Conservation (phyloP, 2,888 invertebrate genomes). For the Ectemnius cavifrons region DNA sequence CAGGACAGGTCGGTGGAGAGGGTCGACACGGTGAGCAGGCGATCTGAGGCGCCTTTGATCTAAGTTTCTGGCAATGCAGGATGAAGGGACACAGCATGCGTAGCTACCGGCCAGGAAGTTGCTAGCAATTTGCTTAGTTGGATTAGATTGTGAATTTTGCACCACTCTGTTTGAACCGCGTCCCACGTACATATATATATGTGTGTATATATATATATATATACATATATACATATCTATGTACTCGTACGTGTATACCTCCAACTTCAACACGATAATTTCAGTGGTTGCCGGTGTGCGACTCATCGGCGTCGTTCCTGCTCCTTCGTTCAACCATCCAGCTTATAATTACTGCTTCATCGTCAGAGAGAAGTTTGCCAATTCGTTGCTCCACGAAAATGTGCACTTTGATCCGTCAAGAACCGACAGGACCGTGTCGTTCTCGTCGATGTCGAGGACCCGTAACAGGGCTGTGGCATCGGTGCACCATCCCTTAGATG, state of each 20-base stretch:
- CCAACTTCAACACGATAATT: conserved; percentile 18
- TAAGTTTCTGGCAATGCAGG: conserved; percentile 71
- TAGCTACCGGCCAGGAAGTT: conserved; percentile 65
- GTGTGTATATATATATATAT: too few species aligned
- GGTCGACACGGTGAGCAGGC: conserved; percentile 29
- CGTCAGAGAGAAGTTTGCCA: conserved; percentile 57
- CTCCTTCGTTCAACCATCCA: conserved; percentile 26
- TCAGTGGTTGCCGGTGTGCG: not conserved
- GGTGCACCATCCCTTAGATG: conserved; percentile 30
- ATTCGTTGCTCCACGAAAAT: conserved; percentile 58
- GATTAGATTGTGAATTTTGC: conserved; percentile 73
- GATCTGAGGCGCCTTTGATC: conserved; percentile 66
- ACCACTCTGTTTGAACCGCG: conserved; percentile 65
- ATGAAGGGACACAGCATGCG: conserved; percentile 63
- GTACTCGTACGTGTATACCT: conserved; percentile 47
- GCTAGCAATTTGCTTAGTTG: conserved; percentile 72
- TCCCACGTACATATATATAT: too few species aligned
- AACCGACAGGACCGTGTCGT: conserved; percentile 25
- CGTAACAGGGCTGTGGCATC: conserved; percentile 32
- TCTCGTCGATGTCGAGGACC: conserved; percentile 3
- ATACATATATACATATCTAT: too few species aligned
- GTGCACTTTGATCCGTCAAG: conserved; percentile 61
- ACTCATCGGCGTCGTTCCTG: conserved; percentile 14
- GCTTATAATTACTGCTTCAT: conserved; percentile 67
- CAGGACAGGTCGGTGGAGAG: conserved; percentile 14